Conservation (phyloP, 1,140 invertebrate genomes). For the Papilio dardanus region DNA sequence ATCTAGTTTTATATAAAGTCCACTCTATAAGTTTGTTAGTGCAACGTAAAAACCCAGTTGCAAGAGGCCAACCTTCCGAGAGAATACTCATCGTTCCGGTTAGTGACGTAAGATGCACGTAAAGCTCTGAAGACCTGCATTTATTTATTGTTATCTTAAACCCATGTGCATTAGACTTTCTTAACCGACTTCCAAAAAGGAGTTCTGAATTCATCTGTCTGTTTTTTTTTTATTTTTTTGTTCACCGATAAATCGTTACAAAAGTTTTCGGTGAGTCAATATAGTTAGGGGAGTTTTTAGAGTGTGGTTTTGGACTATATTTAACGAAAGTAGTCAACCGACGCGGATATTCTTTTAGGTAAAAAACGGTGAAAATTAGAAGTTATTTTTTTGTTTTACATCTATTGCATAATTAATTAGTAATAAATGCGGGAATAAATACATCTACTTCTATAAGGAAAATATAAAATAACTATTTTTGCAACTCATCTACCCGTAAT, state of each 20-base stretch:
- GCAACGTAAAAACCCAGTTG: conserved; percentile 53
- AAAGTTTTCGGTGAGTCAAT: not conserved
- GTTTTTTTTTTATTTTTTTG: too few relatives aligned
- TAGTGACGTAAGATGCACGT: conserved; percentile 41
- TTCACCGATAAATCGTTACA: too few relatives aligned
- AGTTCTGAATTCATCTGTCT: too few relatives aligned
- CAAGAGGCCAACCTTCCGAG: conserved; percentile 16
- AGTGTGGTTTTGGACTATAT: too few relatives aligned
- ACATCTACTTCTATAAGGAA: too few relatives aligned
- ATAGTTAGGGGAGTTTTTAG: not conserved
- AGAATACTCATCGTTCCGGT: conserved; percentile 39
- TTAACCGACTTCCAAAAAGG: not conserved
- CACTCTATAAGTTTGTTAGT: conserved; percentile 45
- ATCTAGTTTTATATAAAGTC: conserved; percentile 38
- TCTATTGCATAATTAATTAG: not conserved
- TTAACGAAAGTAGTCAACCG: too few relatives aligned
- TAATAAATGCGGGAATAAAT: too few relatives aligned
- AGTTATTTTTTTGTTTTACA: too few relatives aligned
- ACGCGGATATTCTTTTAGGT: too few relatives aligned
- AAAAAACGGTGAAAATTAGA: too few relatives aligned
- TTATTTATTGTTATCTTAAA: not conserved
- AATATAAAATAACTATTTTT: too few relatives aligned
- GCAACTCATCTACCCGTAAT: too few relatives aligned
- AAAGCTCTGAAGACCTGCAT: conserved; percentile 9
- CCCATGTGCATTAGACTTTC: not conserved